Percentiles rank a stretch among this genome's conserved stretches.
phyloP scores from a whole-genome alignment of 2,888 invertebrate genomes.

The Melikaiella ostensackeni region DNA sequence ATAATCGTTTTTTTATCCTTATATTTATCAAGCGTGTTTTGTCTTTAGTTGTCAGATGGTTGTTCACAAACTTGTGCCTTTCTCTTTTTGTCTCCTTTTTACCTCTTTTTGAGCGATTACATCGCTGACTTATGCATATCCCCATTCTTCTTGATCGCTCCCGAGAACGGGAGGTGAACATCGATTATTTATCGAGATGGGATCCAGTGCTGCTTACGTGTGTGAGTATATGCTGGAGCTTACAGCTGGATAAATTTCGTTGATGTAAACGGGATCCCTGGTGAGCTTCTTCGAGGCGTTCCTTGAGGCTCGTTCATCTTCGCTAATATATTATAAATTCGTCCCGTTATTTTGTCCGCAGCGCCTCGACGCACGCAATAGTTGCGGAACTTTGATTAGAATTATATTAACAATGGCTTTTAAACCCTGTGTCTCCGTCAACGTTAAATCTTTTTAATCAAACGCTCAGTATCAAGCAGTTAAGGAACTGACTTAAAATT shows the following conservation, averaged over 20 bases:
- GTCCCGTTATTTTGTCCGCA: slow-evolving; percentile 48
- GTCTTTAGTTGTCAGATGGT: slow-evolving; percentile 19
- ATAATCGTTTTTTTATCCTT: slow-evolving; percentile 3
- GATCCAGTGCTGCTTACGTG: not conserved
- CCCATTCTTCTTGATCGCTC: slow-evolving; percentile 36
- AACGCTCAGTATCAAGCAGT: no score
- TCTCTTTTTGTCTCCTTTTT: slow-evolving; percentile 9
- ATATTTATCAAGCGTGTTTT: slow-evolving; percentile 23
- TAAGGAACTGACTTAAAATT: no score
- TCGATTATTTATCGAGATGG: slow-evolving; percentile 38
- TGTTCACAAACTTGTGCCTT: slow-evolving; percentile 31
- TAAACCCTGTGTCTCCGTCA: not conserved
- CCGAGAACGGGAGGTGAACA: slow-evolving; percentile 29
- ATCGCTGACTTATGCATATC: slow-evolving; percentile 34
- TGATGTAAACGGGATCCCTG: slow-evolving; percentile 46
- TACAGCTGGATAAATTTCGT: slow-evolving; percentile 44
- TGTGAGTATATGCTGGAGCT: slow-evolving; percentile 11
- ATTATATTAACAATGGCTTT: slow-evolving; percentile 2
- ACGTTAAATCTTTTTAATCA: not conserved
- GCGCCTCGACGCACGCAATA: not conserved
- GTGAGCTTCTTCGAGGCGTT: slow-evolving; percentile 37
- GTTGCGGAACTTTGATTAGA: slow-evolving; percentile 23
- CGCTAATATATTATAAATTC: slow-evolving; percentile 51
- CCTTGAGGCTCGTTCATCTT: slow-evolving; percentile 44
- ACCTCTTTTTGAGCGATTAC: slow-evolving; percentile 32